Evolutionary conservation across 2,888 invertebrate species (phyloP).

Genomic region (Parascotia fuliginaria): DNA sequence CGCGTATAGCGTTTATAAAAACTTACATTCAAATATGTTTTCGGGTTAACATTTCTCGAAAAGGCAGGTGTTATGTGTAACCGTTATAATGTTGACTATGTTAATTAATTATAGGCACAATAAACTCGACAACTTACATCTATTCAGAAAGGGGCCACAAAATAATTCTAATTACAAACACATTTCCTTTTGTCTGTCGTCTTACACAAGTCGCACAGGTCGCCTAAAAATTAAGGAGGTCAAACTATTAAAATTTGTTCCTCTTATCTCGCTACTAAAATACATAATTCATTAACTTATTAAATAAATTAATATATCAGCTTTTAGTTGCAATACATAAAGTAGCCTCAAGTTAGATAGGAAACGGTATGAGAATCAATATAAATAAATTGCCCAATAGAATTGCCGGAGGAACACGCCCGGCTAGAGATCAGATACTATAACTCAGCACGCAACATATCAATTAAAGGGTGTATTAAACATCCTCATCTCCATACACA

Average conservation of each 20-base stretch:
- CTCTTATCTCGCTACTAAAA: background rate
- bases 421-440: conserved; percentile 70
- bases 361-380: conserved; percentile 75
- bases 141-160: background rate
- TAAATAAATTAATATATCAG: conserved; percentile 30
- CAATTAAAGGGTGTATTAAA: conserved; percentile 79
- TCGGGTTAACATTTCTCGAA: background rate
- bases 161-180: background rate
- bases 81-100: conserved; percentile 1
- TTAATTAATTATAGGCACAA: background rate
- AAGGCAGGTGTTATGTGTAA: conserved; percentile 1
- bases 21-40: background rate
- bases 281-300: conserved; percentile 14
- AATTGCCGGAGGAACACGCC: conserved; percentile 71
- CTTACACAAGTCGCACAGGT: too few species aligned
- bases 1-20: conserved; percentile 7
- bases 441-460: conserved; percentile 80
- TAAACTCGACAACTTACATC: background rate
- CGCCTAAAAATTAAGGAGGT: too few species aligned
- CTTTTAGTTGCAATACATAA: conserved; percentile 57
- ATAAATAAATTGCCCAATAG: conserved; percentile 80
- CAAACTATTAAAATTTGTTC: conserved; percentile 3
- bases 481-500: conserved; percentile 63
- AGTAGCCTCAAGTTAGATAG: conserved; percentile 65
- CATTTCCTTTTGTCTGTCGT: too few species aligned